These are phyloP conservation scores for Hipparchia sbordonii DNA, from an alignment of 2,888 invertebrate species.

Conservation along the genomic window DNA sequence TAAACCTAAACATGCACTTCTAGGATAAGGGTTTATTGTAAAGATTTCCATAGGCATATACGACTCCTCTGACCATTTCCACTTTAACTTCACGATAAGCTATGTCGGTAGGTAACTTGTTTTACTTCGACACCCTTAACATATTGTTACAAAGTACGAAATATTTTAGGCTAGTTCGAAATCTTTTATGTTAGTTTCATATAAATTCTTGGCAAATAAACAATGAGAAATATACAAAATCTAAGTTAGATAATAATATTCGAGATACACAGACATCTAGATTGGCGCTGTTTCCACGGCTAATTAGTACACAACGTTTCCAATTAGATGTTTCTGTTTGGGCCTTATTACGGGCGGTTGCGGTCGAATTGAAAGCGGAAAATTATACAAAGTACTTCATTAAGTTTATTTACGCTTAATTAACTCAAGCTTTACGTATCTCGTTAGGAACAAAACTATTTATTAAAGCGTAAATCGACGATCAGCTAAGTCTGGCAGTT, in stretches of 20 bases:
- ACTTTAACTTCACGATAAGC: no score
- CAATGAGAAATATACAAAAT: background rate
- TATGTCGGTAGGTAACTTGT: no score
- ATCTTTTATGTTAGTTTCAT: background rate
- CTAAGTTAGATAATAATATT: background rate
- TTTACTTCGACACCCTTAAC: no score
- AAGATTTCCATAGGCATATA: no score
- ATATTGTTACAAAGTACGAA: no score
- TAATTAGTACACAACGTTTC: constrained; percentile 11
- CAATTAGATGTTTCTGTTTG: constrained; percentile 11
- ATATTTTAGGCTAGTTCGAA: no score
- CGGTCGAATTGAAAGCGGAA: constrained; percentile 4
- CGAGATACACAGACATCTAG: background rate
- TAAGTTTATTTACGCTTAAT: background rate
- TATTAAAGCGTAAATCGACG: no score
- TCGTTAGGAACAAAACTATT: no score
- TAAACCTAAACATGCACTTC: no score
- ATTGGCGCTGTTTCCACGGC: background rate
- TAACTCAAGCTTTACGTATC: background rate
- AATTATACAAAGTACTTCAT: background rate
- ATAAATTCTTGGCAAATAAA: background rate
- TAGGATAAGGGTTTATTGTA: no score
- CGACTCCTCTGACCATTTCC: no score
- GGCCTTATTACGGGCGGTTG: background rate
- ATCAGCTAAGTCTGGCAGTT: no score